Percentiles rank a stretch among this genome's conserved stretches.
These are phyloP conservation scores for Glomeris marginata DNA, from an alignment of 2,888 invertebrate species.

Conservation along the genomic window DNA sequence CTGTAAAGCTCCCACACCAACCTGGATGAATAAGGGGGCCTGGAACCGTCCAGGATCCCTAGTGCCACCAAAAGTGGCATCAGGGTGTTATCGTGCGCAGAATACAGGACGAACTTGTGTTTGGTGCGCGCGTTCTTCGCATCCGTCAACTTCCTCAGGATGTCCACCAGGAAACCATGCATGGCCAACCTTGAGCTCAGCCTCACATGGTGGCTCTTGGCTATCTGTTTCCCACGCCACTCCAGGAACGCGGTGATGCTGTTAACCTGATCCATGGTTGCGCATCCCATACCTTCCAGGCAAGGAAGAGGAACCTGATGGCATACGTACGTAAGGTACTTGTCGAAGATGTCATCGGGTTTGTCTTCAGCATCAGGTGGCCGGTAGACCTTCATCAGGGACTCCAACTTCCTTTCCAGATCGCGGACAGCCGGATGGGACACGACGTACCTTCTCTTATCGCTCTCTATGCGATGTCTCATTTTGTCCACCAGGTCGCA, in stretches of 20 bases:
- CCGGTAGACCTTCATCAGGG: conserved; percentile 12
- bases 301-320: conserved; percentile 71
- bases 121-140: conserved; percentile 19
- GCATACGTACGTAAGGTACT: conserved; percentile 67
- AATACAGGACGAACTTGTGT: conserved; percentile 60
- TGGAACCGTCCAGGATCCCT: conserved; percentile 44
- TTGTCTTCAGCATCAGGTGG: conserved; percentile 16
- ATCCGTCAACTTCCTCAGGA: conserved; percentile 58
- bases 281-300: conserved; percentile 27
- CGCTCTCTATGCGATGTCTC: conserved; percentile 34
- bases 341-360: conserved; percentile 59
- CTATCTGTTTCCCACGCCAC: conserved; percentile 53
- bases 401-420: conserved; percentile 38
- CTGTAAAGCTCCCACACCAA: conserved; percentile 71
- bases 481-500: conserved; percentile 53
- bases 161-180: conserved; percentile 67
- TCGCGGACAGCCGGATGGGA: conserved; percentile 59
- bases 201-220: conserved; percentile 24
- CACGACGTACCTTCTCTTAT: conserved; percentile 47
- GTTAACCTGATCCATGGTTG: conserved; percentile 55
- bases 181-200: conserved; percentile 54
- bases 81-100: conserved; percentile 83
- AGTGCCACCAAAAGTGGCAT: conserved; percentile 67
- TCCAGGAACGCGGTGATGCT: conserved; percentile 67
- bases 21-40: conserved; percentile 72